Conservation (phyloP, 2,113 vertebrate species). For the Otocyon megalotis region DNA sequence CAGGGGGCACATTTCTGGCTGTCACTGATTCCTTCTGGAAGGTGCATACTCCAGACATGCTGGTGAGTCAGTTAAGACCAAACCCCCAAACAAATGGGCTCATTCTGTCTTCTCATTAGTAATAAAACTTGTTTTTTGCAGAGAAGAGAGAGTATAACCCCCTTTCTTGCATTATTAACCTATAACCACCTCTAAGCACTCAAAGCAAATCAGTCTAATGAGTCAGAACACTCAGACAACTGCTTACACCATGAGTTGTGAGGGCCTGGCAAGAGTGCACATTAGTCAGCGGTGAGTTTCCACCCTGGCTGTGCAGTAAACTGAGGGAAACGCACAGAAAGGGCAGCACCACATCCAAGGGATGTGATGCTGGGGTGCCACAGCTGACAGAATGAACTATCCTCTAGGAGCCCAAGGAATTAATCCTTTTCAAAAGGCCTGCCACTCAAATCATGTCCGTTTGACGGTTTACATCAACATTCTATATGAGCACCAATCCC, state of each 20-base stretch:
- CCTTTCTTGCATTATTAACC: background rate
- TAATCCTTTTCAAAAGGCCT: background rate
- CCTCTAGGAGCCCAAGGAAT: background rate
- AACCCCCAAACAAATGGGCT: background rate
- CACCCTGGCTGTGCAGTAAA: background rate
- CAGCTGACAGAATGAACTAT: background rate
- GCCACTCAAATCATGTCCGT: background rate
- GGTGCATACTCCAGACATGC: too few species aligned
- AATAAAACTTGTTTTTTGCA: background rate
- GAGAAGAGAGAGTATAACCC: background rate
- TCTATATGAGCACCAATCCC: background rate
- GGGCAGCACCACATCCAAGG: background rate
- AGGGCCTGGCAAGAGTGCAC: background rate
- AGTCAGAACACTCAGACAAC: background rate
- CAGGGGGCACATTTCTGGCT: background rate
- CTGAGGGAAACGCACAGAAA: background rate
- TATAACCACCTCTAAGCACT: background rate
- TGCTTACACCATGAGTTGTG: background rate
- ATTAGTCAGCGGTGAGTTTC: background rate
- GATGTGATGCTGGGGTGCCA: background rate
- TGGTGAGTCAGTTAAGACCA: background rate
- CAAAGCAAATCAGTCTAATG: background rate
- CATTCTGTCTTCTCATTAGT: background rate
- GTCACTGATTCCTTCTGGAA: background rate
- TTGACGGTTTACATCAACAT: background rate